A percentile compares a stretch with the other conserved stretches of the same genome.
Evolutionary conservation across 2,888 invertebrate genomes (phyloP).

Genomic region (Lordiphosa fenestrarum): DNA sequence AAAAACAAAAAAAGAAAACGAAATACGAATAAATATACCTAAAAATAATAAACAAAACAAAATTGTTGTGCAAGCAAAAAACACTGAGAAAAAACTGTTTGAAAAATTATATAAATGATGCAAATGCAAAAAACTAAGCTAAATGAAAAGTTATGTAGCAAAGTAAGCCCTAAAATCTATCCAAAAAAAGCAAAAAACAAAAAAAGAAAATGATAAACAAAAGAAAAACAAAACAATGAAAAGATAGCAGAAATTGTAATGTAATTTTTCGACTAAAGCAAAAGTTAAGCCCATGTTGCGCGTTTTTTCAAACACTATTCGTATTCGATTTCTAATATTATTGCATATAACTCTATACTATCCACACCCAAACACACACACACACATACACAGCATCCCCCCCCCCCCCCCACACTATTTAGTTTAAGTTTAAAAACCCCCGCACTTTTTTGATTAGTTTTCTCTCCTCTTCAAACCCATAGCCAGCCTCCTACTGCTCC

Average conservation of each 20-base stretch:
- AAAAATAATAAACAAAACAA: slow-evolving; percentile 15
- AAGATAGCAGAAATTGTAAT: slow-evolving; percentile 48
- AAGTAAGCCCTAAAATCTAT: slow-evolving; percentile 40
- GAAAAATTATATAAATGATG: slow-evolving; percentile 25
- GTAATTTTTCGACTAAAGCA: slow-evolving; percentile 64
- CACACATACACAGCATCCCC: slow-evolving; percentile 34
- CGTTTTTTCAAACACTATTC: slow-evolving; percentile 60
- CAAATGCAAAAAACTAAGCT: slow-evolving; percentile 39
- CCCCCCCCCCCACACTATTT: slow-evolving; percentile 13
- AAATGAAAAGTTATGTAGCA: slow-evolving; percentile 45
- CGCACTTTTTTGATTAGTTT: slow-evolving; percentile 6
- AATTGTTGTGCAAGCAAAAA: slow-evolving; percentile 50
- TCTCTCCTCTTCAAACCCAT: neutral
- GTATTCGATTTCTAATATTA: slow-evolving; percentile 63
- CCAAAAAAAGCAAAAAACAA: slow-evolving; percentile 5
- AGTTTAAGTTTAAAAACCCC: slow-evolving; percentile 2
- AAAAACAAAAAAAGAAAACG: slow-evolving; percentile 4
- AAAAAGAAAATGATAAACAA: no score
- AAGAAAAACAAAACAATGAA: slow-evolving; percentile 21
- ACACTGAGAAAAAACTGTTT: slow-evolving; percentile 16
- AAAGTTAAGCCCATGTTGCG: slow-evolving; percentile 67
- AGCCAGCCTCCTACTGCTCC: neutral
- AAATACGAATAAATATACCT: slow-evolving; percentile 26
- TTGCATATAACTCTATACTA: slow-evolving; percentile 57
- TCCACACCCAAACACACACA: slow-evolving; percentile 41